These are phyloP conservation scores for Dioctria rufipes DNA, from an alignment of 2,888 invertebrate species.

Conservation along the genomic window DNA sequence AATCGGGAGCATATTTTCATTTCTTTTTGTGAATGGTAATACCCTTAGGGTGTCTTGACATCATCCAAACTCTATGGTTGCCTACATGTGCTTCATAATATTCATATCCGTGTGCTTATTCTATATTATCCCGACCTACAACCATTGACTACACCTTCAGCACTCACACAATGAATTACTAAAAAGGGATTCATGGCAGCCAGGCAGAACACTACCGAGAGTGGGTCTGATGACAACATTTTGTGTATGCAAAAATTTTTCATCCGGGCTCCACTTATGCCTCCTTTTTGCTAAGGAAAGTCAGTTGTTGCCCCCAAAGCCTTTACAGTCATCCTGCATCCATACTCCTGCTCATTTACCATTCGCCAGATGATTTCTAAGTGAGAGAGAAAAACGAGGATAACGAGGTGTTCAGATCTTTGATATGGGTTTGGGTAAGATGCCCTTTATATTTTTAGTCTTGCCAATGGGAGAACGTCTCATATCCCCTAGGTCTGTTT, in stretches of 20 bases:
- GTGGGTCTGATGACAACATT: conserved; percentile 50
- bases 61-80: conserved; percentile 5
- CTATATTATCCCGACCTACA: conserved; percentile 45
- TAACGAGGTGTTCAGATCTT: conserved; percentile 50
- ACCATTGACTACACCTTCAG: conserved; percentile 41
- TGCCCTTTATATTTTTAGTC: conserved; percentile 15
- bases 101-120: conserved; percentile 40
- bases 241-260: conserved; percentile 50
- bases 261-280: conserved; percentile 43
- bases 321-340: background rate
- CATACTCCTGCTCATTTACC: background rate
- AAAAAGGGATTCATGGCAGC: conserved; percentile 38
- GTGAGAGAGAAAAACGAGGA: conserved; percentile 47
- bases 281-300: conserved; percentile 21
- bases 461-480: conserved; percentile 6
- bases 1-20: conserved; percentile 48
- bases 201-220: conserved; percentile 16
- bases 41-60: conserved; percentile 33
- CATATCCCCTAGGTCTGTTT: conserved; percentile 49
- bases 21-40: conserved; percentile 36
- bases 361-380: conserved; percentile 48
- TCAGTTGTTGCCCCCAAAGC: conserved; percentile 15
- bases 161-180: conserved; percentile 42
- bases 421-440: conserved; percentile 11
- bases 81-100: background rate